Evolutionary conservation across 2,797 vertebrate species (phyloP), one percentile per base, ranked within the genome.

Genomic region (Esox lucius): DNA sequence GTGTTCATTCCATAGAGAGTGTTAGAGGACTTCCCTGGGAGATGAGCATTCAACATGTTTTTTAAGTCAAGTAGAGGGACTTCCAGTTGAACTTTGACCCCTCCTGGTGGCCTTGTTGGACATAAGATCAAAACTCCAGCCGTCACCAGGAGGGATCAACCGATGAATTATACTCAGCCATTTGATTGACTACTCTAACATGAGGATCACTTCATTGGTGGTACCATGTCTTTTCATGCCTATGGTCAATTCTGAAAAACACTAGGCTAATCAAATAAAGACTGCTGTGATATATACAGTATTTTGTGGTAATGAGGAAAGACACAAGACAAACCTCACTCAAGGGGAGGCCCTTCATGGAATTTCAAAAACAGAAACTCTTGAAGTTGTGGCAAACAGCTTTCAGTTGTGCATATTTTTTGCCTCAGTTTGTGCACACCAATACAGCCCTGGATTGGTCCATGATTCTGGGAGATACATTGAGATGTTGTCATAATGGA

Each of bases 231-330:
- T 46, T 39, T 39, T 46, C 11, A 3, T 46, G 42, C 46, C 42
- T 39, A 39, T 46, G 42, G 67, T 79, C 42, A 69, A 67, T 77
- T 49, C 12, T 73, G 69, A 79, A 28, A 75, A 74, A 71, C 61
- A 81, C 51, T 61, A 31, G 4, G 81, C 69, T 82, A 78, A 71
- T 59, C 13, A 1, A 28, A 22, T 31, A 64, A 64, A 13, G 24
- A 1, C 26, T 13, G 26, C 24, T 64, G 15, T 64, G 6, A 3
- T 13, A 64, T 31, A 28, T 64, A 22, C 61, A 28, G 15, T 2
- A 64, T 2, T 64, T 12, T 4, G 3, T 24, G 61, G 26, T 13
- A 13, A 64, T 12, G 1, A 15, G 61, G 26, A 26, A 64, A 13
- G 12, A 15, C 9, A 56, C 7, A 17, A 19, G n/a, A 1, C 49